Evolutionary conservation across 1,140 invertebrate species (phyloP), one percentile per base, ranked within the genome.

Genomic region (Dreissena rostriformis): DNA sequence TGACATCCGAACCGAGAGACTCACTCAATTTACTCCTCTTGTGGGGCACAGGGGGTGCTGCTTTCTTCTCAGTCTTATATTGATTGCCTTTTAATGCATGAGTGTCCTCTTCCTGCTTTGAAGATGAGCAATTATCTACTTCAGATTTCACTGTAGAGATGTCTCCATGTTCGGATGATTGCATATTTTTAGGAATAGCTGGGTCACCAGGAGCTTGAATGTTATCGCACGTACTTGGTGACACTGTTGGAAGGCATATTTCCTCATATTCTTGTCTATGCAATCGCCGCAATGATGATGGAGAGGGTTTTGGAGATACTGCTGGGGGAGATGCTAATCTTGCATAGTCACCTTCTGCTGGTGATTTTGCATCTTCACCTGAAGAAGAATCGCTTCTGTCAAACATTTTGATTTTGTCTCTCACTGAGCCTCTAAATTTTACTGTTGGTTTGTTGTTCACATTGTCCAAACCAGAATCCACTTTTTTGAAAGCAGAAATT

Each of bases 341-440:
- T 15, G 79, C 79, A 81, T 81, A 81, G 39, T 81, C 79, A 26
- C 79, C 79, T 51, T 73, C 79, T 68, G 22, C 6, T 39, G 0
- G 14, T 24, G 19, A 24, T 52, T 52, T 11, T 19, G 29, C 57
- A 8, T 73, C 57, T 52, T 72, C 79, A 72, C 49, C 51, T 2
- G 65, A 68, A 51, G 76, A 79, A 1, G 76, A 79, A 51, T 79
- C 76, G 28, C 65, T 79, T 52, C 52, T 24, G 12, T 79, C 76
- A 79, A 79, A 79, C 76, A 68, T 68, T 55, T 68, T 68, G 29
- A 79, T 79, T 49, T 79, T 79, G 52, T 79, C 68, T 22, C 73
- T 73, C 51, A 81, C 79, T 24, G 70, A 65, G 8, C 24, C 57
- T 29, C 68, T 51, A 15, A 51, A 24, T 19, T 78, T 78, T 51